Evolutionary conservation across 2,797 vertebrate species (phyloP).

Genomic region (Coregonus sp.): DNA sequence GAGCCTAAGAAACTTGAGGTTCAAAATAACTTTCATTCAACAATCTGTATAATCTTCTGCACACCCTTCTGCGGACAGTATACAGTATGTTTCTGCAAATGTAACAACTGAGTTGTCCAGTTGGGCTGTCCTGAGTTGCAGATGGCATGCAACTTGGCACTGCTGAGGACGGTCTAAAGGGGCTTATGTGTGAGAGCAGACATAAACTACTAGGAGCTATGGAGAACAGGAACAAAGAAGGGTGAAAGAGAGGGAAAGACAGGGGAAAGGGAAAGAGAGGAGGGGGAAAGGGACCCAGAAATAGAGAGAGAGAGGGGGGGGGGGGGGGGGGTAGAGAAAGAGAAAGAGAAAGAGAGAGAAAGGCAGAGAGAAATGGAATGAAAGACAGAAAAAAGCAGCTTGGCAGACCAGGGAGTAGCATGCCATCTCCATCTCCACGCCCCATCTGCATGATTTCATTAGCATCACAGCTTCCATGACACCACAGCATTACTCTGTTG

Average conservation of each 20-base stretch:
- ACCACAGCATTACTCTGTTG: background rate
- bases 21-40: no score
- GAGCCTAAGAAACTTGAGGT: no score
- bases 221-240: constrained; percentile 1
- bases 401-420: background rate
- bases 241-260: background rate
- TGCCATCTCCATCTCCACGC: constrained; percentile 23
- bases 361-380: background rate
- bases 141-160: background rate
- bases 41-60: no score
- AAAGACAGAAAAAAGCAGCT: background rate
- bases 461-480: constrained; percentile 32
- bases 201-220: background rate
- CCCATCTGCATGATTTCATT: constrained; percentile 23
- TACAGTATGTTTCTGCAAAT: no score
- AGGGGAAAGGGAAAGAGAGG: background rate
- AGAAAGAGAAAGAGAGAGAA: background rate
- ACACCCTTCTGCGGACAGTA: no score
- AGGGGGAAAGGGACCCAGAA: no score
- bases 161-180: background rate
- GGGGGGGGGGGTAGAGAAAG: background rate
- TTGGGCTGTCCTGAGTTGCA: no score
- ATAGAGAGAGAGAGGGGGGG: no score
- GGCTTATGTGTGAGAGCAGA: background rate
- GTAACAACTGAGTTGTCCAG: no score